Conservation (phyloP, 2,888 invertebrate species). For the Blastobasis lacticolella region DNA sequence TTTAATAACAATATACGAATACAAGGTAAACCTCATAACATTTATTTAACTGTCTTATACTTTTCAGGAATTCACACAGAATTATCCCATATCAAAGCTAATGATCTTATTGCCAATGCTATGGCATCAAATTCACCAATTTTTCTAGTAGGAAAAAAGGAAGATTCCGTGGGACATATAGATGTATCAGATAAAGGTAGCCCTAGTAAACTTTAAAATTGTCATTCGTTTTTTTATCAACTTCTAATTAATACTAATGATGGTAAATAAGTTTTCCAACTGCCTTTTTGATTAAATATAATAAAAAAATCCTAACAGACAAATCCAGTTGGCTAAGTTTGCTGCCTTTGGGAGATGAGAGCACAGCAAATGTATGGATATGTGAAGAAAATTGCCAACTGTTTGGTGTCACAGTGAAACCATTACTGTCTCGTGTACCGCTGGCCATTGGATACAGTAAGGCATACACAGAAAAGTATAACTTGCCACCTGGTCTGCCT, state of each 20-base stretch:
- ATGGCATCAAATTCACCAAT: slow-evolving; percentile 25
- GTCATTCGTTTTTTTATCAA: neutral
- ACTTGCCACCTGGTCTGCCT: slow-evolving; percentile 25
- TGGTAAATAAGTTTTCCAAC: too few species aligned
- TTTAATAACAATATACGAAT: too few species aligned
- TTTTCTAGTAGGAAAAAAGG: slow-evolving; percentile 28
- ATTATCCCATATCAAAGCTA: slow-evolving; percentile 20
- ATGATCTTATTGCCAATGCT: slow-evolving; percentile 19
- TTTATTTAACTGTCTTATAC: neutral
- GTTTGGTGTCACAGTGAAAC: slow-evolving; percentile 33
- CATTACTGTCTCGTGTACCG: slow-evolving; percentile 27
- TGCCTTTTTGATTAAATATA: too few species aligned
- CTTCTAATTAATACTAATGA: too few species aligned
- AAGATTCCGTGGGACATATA: slow-evolving; percentile 26
- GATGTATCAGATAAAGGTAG: slow-evolving; percentile 45
- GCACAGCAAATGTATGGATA: slow-evolving; percentile 45
- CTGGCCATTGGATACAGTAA: slow-evolving; percentile 43
- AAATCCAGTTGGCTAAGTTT: slow-evolving; percentile 52
- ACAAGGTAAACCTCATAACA: too few species aligned
- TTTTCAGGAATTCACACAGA: slow-evolving; percentile 28
- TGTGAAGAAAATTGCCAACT: slow-evolving; percentile 38
- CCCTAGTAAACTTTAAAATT: neutral
- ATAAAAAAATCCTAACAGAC: slow-evolving; percentile 23
- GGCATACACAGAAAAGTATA: slow-evolving; percentile 31
- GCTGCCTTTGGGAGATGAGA: slow-evolving; percentile 34